Conservation (phyloP, 2,113 vertebrate genomes). For the Strix uralensis region DNA sequence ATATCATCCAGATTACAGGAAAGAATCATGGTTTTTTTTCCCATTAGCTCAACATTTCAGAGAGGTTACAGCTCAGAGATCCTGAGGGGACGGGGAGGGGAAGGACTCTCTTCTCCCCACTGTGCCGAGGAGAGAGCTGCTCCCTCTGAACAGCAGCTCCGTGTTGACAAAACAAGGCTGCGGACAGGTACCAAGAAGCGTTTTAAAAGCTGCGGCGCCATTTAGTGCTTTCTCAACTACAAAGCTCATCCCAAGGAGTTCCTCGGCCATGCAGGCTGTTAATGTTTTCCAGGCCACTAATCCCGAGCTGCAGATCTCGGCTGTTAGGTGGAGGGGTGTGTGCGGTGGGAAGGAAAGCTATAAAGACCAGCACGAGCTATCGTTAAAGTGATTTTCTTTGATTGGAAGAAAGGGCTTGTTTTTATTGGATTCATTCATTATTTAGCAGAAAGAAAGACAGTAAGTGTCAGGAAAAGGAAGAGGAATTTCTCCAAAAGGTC, state of each 20-base stretch:
- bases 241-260: conserved; percentile 9
- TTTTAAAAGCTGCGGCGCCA: neutral
- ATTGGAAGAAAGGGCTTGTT: conserved; percentile 7
- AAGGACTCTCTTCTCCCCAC: neutral
- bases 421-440: conserved; percentile 36
- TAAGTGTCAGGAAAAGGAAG: neutral
- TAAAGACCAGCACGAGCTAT: neutral
- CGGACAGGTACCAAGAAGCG: neutral
- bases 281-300: conserved; percentile 42
- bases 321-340: neutral
- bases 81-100: neutral
- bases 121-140: neutral
- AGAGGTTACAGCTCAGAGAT: neutral
- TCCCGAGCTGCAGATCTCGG: neutral
- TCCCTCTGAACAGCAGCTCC: neutral
- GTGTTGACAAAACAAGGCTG: neutral
- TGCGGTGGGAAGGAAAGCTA: neutral
- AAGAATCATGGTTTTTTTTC: neutral
- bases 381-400: neutral
- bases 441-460: conserved; percentile 15
- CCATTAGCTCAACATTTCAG: conserved; percentile 16
- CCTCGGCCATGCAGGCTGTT: conserved; percentile 22
- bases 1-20: neutral
- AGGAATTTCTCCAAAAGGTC: neutral
- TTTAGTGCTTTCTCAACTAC: neutral